Evolutionary conservation across 2,113 vertebrate species (phyloP).

Genomic region (Smithornis capensis): DNA sequence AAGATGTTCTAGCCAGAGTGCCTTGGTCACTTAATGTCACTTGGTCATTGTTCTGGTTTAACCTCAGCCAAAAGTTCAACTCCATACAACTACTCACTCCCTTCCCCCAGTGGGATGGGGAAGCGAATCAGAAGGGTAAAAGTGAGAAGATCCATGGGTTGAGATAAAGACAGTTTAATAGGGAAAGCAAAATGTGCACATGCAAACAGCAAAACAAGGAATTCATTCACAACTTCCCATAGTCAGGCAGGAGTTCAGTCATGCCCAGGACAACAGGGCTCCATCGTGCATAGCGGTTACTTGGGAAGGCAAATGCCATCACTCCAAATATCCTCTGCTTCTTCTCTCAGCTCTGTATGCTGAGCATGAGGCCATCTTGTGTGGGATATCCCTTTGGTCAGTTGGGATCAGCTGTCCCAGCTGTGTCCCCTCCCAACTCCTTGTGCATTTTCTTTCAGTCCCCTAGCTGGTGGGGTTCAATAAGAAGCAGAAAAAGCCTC

Average conservation of each 20-base stretch:
- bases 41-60: neutral
- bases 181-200: neutral
- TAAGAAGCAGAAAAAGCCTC: neutral
- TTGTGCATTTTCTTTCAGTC: too few species aligned
- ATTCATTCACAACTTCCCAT: neutral
- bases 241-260: neutral
- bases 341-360: neutral
- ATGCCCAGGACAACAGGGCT: neutral
- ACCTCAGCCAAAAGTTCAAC: neutral
- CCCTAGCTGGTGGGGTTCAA: neutral
- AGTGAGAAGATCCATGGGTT: too few species aligned
- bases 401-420: neutral
- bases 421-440: neutral
- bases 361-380: too few species aligned
- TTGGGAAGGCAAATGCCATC: neutral
- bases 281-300: accelerated
- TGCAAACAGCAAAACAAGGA: neutral
- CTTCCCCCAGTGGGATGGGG: neutral
- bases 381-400: neutral
- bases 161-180: neutral
- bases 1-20: neutral
- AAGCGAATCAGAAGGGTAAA: neutral
- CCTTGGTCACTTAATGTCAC: neutral
- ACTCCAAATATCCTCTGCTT: too few species aligned
- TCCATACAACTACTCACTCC: neutral